A percentile compares a stretch with the other conserved stretches of the same genome.
These are phyloP conservation scores for Rambutsinella grinnellia DNA, from an alignment of 2,888 invertebrate genomes.

Conservation along the genomic window DNA sequence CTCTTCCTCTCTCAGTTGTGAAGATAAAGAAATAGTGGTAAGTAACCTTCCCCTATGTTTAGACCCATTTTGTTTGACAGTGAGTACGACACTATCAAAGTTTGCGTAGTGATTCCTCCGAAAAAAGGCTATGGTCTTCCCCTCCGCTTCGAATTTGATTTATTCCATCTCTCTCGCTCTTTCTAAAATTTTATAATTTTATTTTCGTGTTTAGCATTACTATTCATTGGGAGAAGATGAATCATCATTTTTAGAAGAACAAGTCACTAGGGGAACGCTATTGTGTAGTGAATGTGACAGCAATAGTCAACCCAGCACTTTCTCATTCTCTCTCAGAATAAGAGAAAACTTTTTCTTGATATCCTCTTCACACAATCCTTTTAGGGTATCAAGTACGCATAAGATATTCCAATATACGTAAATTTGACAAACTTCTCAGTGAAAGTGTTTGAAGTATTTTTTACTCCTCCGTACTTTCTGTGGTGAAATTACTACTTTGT, in stretches of 20 bases:
- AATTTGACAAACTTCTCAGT: no score
- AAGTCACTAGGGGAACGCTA: neutral
- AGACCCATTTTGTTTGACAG: conserved; percentile 1
- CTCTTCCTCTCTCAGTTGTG: conserved; percentile 16
- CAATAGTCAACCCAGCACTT: neutral
- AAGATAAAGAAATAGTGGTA: conserved; percentile 14
- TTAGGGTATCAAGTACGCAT: no score
- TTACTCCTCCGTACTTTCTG: no score
- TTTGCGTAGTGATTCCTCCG: neutral
- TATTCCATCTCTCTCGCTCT: conserved; percentile 1
- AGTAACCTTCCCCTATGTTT: neutral
- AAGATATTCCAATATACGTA: no score
- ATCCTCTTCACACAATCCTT: no score
- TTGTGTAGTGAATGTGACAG: neutral
- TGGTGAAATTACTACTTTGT: no score
- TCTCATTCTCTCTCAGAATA: neutral
- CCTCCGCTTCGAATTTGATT: neutral
- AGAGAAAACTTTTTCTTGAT: no score
- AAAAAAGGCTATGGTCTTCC: neutral
- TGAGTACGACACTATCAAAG: neutral
- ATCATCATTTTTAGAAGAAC: conserved; percentile 25
- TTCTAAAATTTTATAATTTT: conserved; percentile 45
- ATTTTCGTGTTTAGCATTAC: conserved; percentile 39
- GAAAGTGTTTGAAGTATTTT: no score
- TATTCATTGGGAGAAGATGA: conserved; percentile 41